A percentile compares a stretch with the other conserved stretches of the same genome.
Evolutionary conservation across 2,113 vertebrate genomes (phyloP).

Genomic region (Perccottus glenii): DNA sequence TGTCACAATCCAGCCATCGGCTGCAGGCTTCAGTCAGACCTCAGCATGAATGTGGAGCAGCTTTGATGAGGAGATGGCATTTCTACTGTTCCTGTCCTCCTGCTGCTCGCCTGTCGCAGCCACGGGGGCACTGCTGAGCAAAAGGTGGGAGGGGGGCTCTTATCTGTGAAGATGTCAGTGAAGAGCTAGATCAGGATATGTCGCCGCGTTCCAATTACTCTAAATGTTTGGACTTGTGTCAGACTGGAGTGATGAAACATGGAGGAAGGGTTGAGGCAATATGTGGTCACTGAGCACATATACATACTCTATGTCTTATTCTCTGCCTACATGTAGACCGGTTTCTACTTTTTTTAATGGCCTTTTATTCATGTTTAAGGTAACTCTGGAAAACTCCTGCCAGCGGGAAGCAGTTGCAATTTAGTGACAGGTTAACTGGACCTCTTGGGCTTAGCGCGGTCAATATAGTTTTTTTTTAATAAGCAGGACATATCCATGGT

Average conservation of each 20-base stretch:
- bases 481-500: too few species aligned
- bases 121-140: slow-evolving; percentile 14
- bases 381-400: too few species aligned
- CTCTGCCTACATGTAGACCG: too few species aligned
- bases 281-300: slow-evolving; percentile 35
- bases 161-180: slow-evolving; percentile 39
- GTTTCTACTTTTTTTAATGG: too few species aligned
- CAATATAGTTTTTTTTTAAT: too few species aligned
- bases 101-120: slow-evolving; percentile 30
- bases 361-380: too few species aligned
- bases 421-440: too few species aligned
- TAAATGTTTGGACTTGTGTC: slow-evolving; percentile 29
- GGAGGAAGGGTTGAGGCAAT: slow-evolving; percentile 1
- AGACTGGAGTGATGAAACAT: slow-evolving; percentile 26
- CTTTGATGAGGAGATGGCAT: slow-evolving; percentile 54
- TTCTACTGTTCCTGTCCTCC: slow-evolving; percentile 26
- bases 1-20: slow-evolving; percentile 53
- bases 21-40: slow-evolving; percentile 55
- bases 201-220: slow-evolving; percentile 16
- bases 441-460: too few species aligned
- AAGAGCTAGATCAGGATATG: slow-evolving; percentile 19
- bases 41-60: slow-evolving; percentile 60
- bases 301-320: too few species aligned
- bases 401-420: too few species aligned
- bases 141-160: slow-evolving; percentile 1